Percentiles rank a stretch among this genome's conserved stretches.
These are phyloP conservation scores for Erinaceus europaeus DNA, from an alignment of 2,113 vertebrate species.

Conservation along the genomic window DNA sequence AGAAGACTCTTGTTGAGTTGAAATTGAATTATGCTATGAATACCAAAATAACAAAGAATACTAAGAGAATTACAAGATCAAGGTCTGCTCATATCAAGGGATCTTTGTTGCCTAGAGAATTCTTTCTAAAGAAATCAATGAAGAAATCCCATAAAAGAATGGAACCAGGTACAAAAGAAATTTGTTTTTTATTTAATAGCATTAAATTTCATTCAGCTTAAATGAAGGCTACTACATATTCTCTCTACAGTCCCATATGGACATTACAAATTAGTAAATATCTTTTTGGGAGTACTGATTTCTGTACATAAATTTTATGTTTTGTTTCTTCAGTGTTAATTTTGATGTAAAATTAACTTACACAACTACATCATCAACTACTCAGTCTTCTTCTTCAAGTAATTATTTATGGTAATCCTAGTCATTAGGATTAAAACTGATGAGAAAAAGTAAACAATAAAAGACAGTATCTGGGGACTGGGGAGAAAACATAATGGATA, in stretches of 20 bases:
- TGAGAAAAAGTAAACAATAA: conserved; percentile 28
- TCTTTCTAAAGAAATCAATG: conserved; percentile 5
- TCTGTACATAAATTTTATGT: neutral
- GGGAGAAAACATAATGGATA: no score
- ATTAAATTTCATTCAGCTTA: neutral
- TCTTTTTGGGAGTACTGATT: neutral
- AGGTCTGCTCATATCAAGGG: neutral
- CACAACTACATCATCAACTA: conserved; percentile 36
- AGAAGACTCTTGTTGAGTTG: neutral
- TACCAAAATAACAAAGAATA: neutral
- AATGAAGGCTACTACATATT: neutral
- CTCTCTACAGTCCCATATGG: no score
- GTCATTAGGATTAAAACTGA: neutral
- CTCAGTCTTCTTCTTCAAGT: neutral
- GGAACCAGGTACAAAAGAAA: neutral
- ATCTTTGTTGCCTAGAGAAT: neutral
- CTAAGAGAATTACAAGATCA: neutral
- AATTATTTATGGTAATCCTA: conserved; percentile 23
- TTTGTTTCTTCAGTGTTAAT: neutral
- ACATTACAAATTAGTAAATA: no score
- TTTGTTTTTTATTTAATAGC: neutral
- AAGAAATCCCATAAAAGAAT: neutral
- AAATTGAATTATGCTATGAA: neutral
- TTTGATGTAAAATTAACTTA: neutral
- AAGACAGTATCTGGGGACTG: conserved; percentile 35